Evolutionary conservation across 2,113 vertebrate species (phyloP).

Genomic region (Sturnira hondurensis): DNA sequence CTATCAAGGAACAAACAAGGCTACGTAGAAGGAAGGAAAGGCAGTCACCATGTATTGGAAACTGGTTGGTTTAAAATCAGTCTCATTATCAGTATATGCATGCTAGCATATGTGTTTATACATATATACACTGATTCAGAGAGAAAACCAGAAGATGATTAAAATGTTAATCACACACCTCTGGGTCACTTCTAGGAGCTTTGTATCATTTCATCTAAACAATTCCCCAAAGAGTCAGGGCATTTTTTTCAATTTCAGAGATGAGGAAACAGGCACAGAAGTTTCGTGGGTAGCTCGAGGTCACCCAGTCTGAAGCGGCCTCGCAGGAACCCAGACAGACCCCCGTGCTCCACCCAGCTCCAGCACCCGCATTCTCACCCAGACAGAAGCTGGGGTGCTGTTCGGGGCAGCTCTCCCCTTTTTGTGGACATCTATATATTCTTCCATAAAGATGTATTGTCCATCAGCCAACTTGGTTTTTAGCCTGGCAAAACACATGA

Average conservation of each 20-base stretch:
- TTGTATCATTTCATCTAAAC: not conserved
- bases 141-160: not conserved
- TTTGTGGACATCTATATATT: not conserved
- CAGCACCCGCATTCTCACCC: not conserved
- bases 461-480: not conserved
- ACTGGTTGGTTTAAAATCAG: not conserved
- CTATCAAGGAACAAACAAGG: not conserved
- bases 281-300: not conserved
- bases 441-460: not conserved
- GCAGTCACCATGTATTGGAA: not conserved
- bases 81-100: not conserved
- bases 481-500: not conserved
- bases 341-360: not conserved
- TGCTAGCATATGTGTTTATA: not conserved
- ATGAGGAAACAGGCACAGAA: not conserved
- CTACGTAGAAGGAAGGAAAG: not conserved
- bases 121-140: not conserved
- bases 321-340: too few species aligned
- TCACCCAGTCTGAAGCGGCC: rapidly evolving
- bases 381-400: not conserved
- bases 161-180: not conserved
- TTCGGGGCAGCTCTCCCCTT: not conserved
- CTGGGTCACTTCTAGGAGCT: not conserved
- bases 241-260: not conserved
- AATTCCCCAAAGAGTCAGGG: not conserved